Evolutionary conservation across 2,888 invertebrate genomes (phyloP).

Genomic region (Spodoptera exigua): DNA sequence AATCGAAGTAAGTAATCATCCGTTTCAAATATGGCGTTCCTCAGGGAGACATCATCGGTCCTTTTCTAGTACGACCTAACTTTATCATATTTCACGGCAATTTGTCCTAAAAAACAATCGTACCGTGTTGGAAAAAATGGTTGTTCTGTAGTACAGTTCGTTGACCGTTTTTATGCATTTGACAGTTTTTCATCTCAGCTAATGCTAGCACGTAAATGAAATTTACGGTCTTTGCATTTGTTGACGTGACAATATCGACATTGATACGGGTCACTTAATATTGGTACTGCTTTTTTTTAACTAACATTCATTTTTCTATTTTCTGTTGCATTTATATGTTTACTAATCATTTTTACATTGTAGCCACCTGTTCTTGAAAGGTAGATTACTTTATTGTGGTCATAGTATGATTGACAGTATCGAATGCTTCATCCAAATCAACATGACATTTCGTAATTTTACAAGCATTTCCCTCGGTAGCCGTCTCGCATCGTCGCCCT

Average conservation of each 20-base stretch:
- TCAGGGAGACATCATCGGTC: conserved; percentile 2
- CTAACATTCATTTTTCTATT: conserved; percentile 15
- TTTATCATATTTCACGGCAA: conserved; percentile 1
- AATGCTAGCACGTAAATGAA: conserved; percentile 70
- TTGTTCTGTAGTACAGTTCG: conserved; percentile 58
- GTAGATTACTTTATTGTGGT: conserved; percentile 1
- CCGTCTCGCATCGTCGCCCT: conserved; percentile 60
- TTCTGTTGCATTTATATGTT: conserved; percentile 4
- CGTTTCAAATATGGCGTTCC: not conserved
- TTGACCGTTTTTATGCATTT: conserved; percentile 70
- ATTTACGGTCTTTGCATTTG: conserved; percentile 72
- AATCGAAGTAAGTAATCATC: too few species aligned
- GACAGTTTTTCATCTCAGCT: conserved; percentile 27
- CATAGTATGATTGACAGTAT: conserved; percentile 26
- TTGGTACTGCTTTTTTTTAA: conserved; percentile 34
- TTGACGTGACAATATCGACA: conserved; percentile 80
- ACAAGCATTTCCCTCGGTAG: conserved; percentile 47
- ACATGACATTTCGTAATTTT: conserved; percentile 44
- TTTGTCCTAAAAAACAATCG: conserved; percentile 28
- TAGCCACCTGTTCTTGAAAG: conserved; percentile 1
- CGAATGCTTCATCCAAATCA: conserved; percentile 47
- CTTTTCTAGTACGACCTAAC: not conserved
- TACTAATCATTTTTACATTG: conserved; percentile 3
- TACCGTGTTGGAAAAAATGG: conserved; percentile 29
- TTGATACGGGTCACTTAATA: conserved; percentile 64